Evolutionary conservation across 92 coral and sea anemone genomes (phyloP).

Genomic region (Zoanthus solanderi): DNA sequence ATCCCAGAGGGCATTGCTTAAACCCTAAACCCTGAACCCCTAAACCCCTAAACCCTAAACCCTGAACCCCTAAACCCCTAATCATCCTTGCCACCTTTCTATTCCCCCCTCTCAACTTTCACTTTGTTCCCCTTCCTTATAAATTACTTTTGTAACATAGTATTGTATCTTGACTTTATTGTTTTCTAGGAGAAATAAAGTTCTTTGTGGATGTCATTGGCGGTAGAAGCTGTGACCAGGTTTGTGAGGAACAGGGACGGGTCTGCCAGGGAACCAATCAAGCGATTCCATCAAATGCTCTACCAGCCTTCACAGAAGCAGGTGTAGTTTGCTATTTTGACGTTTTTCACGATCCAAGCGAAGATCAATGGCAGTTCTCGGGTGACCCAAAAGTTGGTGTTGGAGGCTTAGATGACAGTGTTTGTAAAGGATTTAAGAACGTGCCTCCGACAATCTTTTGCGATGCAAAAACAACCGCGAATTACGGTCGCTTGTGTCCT

Average conservation of each 20-base stretch:
- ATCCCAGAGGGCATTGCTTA: no score
- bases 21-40: no score
- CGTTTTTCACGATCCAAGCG: neutral
- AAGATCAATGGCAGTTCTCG: neutral
- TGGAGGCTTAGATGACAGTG: constrained; percentile 4
- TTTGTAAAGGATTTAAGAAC: constrained; percentile 1
- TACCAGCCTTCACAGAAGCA: neutral
- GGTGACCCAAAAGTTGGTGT: neutral
- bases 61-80: no score
- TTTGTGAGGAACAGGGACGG: constrained; percentile 8
- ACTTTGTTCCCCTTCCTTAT: no score
- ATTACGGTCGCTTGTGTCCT: neutral
- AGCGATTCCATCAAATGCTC: neutral
- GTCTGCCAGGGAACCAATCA: constrained; percentile 25
- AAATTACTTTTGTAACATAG: no score
- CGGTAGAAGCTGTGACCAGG: constrained; percentile 25
- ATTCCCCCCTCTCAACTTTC: no score
- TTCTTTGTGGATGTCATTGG: constrained; percentile 16
- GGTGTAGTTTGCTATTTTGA: neutral
- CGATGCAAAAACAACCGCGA: neutral
- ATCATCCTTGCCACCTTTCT: no score
- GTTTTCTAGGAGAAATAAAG: neutral
- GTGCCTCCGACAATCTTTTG: neutral
- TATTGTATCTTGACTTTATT: neutral
- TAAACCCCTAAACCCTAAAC: no score